A percentile compares a stretch with the other conserved stretches of the same genome.
phyloP scores from a whole-genome alignment of 64 coral and sea anemone species.

The Montipora capricornis region DNA sequence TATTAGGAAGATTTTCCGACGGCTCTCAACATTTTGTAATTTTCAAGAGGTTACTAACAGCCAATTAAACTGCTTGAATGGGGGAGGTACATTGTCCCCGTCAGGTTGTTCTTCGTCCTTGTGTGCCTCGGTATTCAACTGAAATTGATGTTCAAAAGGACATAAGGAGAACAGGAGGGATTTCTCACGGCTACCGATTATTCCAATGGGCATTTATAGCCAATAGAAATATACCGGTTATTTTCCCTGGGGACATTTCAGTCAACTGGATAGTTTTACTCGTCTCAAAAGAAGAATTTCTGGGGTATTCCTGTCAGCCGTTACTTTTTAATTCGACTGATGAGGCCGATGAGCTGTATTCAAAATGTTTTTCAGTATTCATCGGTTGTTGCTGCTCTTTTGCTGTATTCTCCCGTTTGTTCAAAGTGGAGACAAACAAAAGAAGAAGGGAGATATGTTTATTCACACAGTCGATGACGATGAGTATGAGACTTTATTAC shows the following conservation, averaged over 20 bases:
- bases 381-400: constrained; percentile 51
- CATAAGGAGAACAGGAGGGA: too few species aligned
- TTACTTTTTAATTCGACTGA: constrained; percentile 37
- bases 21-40: too few species aligned
- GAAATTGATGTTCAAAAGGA: too few species aligned
- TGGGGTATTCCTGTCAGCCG: constrained; percentile 21
- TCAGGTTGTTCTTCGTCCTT: too few species aligned
- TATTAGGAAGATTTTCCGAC: too few species aligned
- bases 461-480: constrained; percentile 51
- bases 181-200: background rate
- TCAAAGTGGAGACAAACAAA: constrained; percentile 59
- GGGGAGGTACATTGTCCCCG: too few species aligned
- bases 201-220: background rate
- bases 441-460: constrained; percentile 61
- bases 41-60: too few species aligned
- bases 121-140: too few species aligned
- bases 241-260: background rate
- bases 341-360: background rate
- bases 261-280: background rate
- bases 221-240: background rate
- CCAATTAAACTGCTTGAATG: too few species aligned
- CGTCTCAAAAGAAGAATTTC: background rate
- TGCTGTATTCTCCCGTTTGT: constrained; percentile 58
- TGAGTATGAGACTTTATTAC: constrained; percentile 50
- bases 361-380: constrained; percentile 48